A percentile compares a stretch with the other conserved stretches of the same genome.
Evolutionary conservation across 2,888 invertebrate genomes (phyloP).

Genomic region (Spodoptera picta): DNA sequence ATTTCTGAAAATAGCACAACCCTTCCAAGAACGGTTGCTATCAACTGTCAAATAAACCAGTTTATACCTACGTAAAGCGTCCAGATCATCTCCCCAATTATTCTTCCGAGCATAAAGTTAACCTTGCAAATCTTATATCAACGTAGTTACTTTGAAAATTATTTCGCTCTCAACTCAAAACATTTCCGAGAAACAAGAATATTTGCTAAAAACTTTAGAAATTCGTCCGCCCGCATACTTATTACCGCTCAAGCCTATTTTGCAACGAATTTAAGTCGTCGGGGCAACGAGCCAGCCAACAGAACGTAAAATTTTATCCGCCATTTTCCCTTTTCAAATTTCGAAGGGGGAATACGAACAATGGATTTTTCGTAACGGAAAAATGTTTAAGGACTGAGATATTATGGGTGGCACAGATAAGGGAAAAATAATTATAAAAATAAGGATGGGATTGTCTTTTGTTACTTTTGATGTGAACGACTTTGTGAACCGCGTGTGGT

Average conservation of each 20-base stretch:
- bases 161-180: conserved; percentile 12
- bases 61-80: too few relatives aligned
- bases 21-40: too few relatives aligned
- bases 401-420: conserved; percentile 44
- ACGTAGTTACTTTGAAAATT: conserved; percentile 6
- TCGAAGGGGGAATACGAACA: conserved; percentile 42
- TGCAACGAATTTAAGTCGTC: conserved; percentile 43
- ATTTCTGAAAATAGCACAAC: too few relatives aligned
- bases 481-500: not conserved
- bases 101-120: too few relatives aligned
- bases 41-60: too few relatives aligned
- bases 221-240: conserved; percentile 45
- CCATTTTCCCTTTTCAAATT: conserved; percentile 53
- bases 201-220: conserved; percentile 41
- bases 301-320: conserved; percentile 51
- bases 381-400: conserved; percentile 44
- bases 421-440: conserved; percentile 48
- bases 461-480: conserved; percentile 8
- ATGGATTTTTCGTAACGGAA: conserved; percentile 49
- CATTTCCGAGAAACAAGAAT: conserved; percentile 37
- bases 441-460: conserved; percentile 37
- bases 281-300: conserved; percentile 37
- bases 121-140: too few relatives aligned
- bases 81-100: too few relatives aligned
- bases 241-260: conserved; percentile 46